Conservation (phyloP, 2,797 vertebrate species). For the Neopelma chrysocephalum region DNA sequence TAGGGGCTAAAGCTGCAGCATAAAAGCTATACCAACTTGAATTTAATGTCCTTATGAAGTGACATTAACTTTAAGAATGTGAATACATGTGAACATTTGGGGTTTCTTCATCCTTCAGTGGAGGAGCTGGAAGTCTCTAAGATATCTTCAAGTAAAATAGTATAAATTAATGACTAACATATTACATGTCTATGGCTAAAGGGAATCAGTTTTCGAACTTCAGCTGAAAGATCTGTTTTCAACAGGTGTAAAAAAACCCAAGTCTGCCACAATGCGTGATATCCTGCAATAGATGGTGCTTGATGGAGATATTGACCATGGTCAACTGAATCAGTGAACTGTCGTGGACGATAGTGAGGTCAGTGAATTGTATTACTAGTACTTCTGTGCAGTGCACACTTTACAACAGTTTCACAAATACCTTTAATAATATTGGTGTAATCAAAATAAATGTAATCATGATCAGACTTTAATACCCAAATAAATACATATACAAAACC, state of each 20-base stretch:
- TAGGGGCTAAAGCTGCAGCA: constrained; percentile 81
- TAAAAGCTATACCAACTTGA: constrained; percentile 78
- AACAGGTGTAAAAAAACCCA: constrained; percentile 78
- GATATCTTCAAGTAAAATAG: neutral
- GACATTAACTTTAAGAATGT: constrained; percentile 83
- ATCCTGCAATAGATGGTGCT: constrained; percentile 83
- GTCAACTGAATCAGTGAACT: constrained; percentile 84
- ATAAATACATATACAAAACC: neutral
- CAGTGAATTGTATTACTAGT: neutral
- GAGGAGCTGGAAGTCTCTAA: constrained; percentile 78
- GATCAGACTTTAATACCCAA: neutral
- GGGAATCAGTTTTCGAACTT: neutral
- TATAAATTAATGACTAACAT: neutral
- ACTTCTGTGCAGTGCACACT: neutral
- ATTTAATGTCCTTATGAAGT: constrained; percentile 78
- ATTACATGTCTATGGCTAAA: neutral
- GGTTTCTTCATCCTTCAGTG: constrained; percentile 80
- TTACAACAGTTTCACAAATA: neutral
- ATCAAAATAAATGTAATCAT: neutral
- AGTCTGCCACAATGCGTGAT: constrained; percentile 74
- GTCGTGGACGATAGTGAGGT: constrained; percentile 85
- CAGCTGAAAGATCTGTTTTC: constrained; percentile 74
- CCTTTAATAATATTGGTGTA: neutral
- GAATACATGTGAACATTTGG: constrained; percentile 80
- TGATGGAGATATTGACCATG: constrained; percentile 80